These are phyloP conservation scores for Beroe ovata DNA, from an alignment of 37 sponge, comb jelly and placozoan species.

Conservation along the genomic window DNA sequence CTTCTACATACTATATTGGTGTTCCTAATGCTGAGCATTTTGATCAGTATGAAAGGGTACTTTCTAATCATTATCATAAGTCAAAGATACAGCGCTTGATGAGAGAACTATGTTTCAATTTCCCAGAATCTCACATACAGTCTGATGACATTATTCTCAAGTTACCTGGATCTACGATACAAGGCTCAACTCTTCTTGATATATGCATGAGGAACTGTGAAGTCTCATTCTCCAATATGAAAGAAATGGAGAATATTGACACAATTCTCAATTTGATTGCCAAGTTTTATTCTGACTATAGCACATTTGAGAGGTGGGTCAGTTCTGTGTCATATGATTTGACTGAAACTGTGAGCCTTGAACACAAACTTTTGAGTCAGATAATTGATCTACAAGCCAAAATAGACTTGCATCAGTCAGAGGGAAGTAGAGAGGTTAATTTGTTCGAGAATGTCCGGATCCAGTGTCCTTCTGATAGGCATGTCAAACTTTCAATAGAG, in stretches of 20 bases:
- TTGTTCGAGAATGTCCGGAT: neutral
- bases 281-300: constrained; percentile 3
- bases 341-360: neutral
- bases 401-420: neutral
- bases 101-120: neutral
- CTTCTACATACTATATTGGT: neutral
- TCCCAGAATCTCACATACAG: neutral
- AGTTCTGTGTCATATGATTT: constrained; percentile 35
- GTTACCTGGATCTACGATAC: neutral
- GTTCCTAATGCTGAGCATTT: neutral
- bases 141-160: neutral
- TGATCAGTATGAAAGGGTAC: neutral
- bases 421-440: neutral
- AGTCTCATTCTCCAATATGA: neutral
- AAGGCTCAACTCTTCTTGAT: constrained; percentile 11
- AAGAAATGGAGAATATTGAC: neutral
- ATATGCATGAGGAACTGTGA: neutral
- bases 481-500: neutral
- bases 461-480: neutral
- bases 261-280: neutral
- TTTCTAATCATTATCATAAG: neutral
- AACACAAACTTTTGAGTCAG: neutral
- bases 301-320: constrained; percentile 1
- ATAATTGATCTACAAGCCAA: constrained; percentile 39
- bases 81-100: neutral